phyloP scores from a whole-genome alignment of 1,140 invertebrate species.

The Magallana ariakensis region DNA sequence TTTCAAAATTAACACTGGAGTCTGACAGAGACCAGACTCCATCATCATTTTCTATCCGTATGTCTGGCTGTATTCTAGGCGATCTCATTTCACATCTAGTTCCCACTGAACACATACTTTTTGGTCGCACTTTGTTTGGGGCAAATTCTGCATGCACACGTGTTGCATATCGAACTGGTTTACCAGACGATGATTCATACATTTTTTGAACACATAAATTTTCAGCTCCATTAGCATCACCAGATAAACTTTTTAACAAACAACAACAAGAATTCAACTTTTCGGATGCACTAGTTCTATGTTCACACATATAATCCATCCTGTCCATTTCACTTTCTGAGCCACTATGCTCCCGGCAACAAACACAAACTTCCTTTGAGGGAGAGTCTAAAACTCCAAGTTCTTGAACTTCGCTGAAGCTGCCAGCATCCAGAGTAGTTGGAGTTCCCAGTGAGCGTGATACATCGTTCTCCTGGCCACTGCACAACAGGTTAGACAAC shows the following conservation, averaged over 20 bases:
- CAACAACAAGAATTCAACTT: slow-evolving; percentile 25
- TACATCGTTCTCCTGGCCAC: slow-evolving; percentile 19
- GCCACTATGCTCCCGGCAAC: neutral
- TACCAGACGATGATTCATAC: slow-evolving; percentile 33
- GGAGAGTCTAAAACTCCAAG: neutral
- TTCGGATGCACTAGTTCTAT: slow-evolving; percentile 23
- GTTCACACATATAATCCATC: slow-evolving; percentile 24
- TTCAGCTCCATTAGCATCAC: slow-evolving; percentile 32
- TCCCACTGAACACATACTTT: slow-evolving; percentile 19
- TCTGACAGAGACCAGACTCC: slow-evolving; percentile 6
- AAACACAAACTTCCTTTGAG: neutral
- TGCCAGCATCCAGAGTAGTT: slow-evolving; percentile 6
- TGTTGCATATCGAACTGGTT: slow-evolving; percentile 33
- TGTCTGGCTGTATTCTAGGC: neutral
- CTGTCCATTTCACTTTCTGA: neutral
- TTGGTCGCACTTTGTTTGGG: slow-evolving; percentile 23
- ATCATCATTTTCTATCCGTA: slow-evolving; percentile 10
- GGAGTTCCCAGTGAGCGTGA: slow-evolving; percentile 11
- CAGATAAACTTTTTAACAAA: slow-evolving; percentile 29
- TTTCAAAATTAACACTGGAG: slow-evolving; percentile 23
- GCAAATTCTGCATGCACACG: slow-evolving; percentile 25
- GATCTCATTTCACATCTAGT: neutral
- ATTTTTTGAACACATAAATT: slow-evolving; percentile 36
- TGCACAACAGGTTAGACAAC: slow-evolving; percentile 26
- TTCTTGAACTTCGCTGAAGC: slow-evolving; percentile 13